Percentiles rank a stretch among this genome's conserved stretches.
Conservation (phyloP, 1,140 invertebrate species). For the Leptinotarsa defecta region DNA sequence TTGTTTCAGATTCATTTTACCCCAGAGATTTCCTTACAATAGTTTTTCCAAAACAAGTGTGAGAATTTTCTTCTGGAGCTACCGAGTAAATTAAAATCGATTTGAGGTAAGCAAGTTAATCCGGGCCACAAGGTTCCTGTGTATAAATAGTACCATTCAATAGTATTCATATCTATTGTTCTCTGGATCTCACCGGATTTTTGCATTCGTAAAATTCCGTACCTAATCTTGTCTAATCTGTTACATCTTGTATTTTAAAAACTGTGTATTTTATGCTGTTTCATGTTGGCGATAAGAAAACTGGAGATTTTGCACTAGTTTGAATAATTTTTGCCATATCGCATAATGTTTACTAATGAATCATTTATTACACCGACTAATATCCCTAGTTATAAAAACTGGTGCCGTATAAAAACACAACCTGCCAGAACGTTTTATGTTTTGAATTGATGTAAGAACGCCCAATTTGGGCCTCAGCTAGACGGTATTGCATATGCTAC, state of each 20-base stretch:
- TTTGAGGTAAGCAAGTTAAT: too few relatives aligned
- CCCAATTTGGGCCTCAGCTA: neutral
- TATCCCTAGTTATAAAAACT: neutral
- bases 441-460: neutral
- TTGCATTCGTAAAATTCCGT: too few relatives aligned
- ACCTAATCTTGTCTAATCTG: too few relatives aligned
- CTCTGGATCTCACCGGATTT: too few relatives aligned
- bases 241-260: neutral
- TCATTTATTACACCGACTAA: neutral
- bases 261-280: neutral
- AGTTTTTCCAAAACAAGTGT: too few relatives aligned
- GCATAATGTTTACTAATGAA: constrained; percentile 3
- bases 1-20: too few relatives aligned
- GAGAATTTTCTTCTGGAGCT: too few relatives aligned
- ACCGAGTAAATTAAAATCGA: too few relatives aligned
- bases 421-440: constrained; percentile 5
- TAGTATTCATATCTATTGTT: too few relatives aligned
- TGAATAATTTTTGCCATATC: neutral
- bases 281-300: neutral
- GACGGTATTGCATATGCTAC: neutral
- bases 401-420: constrained; percentile 2
- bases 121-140: too few relatives aligned
- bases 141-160: too few relatives aligned
- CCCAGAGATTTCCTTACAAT: too few relatives aligned
- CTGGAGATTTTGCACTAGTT: neutral